A percentile compares a stretch with the other conserved stretches of the same genome.
Conservation (phyloP, 2,797 vertebrate genomes). For the Acropternis orthonyx region DNA sequence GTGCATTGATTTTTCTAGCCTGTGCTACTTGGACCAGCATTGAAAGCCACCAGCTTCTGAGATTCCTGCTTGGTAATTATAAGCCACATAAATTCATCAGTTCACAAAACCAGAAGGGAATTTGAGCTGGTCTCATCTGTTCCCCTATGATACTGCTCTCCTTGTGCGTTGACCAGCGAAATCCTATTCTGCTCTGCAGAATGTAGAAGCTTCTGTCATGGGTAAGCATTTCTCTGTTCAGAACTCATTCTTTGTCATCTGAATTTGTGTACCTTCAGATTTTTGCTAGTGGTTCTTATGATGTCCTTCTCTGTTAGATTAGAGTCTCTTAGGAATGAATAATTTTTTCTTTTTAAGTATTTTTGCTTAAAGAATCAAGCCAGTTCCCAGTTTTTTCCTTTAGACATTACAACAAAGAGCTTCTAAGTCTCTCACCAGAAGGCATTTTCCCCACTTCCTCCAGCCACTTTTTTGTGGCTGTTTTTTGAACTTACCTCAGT, state of each 20-base stretch:
- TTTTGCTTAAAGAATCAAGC: neutral
- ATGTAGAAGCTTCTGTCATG: neutral
- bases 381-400: neutral
- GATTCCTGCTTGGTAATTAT: neutral
- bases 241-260: neutral
- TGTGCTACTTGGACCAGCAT: neutral
- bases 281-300: neutral
- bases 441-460: slow-evolving; percentile 8
- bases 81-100: neutral
- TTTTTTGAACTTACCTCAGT: slow-evolving; percentile 33
- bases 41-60: neutral
- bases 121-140: neutral
- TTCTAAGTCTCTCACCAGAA: slow-evolving; percentile 20
- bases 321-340: neutral
- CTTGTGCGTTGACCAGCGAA: neutral
- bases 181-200: neutral
- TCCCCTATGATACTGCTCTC: neutral
- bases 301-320: neutral
- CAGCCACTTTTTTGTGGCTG: neutral
- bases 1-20: neutral
- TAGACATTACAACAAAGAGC: neutral
- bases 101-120: neutral
- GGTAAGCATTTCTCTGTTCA: neutral
- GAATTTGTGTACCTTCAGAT: neutral
- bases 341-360: neutral